Percentiles rank a stretch among this genome's conserved stretches.
These are phyloP conservation scores for Anoura caudifer DNA, from an alignment of 2,113 vertebrate genomes.

Conservation along the genomic window DNA sequence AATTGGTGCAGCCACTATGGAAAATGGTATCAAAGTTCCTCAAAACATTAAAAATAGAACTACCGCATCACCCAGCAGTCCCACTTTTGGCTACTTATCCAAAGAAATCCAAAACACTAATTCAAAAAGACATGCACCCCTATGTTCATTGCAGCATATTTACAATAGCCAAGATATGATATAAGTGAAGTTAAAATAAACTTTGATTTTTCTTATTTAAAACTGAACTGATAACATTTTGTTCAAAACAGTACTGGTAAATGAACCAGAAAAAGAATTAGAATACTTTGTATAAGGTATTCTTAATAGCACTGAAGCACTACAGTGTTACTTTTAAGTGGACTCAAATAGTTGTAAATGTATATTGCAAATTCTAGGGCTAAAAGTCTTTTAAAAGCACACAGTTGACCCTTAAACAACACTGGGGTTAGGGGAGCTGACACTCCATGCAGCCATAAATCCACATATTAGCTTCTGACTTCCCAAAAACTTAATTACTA, in stretches of 20 bases:
- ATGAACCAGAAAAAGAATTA: background rate
- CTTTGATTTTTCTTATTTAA: background rate
- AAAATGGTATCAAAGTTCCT: background rate
- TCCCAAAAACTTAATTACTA: background rate
- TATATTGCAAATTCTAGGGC: background rate
- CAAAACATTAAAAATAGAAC: background rate
- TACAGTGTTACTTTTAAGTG: background rate
- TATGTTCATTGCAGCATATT: background rate
- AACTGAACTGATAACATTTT: background rate
- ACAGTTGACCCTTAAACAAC: background rate
- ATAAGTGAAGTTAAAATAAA: background rate
- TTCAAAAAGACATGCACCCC: background rate
- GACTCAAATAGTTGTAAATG: background rate
- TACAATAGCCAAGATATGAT: background rate
- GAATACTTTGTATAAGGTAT: background rate
- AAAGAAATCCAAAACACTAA: background rate
- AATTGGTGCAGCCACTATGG: background rate
- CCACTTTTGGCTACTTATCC: background rate
- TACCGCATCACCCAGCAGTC: background rate
- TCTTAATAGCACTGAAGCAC: background rate
- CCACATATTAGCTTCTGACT: background rate
- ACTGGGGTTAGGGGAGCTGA: background rate
- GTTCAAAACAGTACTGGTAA: background rate
- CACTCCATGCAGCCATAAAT: background rate
- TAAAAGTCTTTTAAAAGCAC: background rate